Evolutionary conservation across 2,113 vertebrate genomes (phyloP), one percentile per base, ranked within the genome.

Genomic region (Silurus glanis): DNA sequence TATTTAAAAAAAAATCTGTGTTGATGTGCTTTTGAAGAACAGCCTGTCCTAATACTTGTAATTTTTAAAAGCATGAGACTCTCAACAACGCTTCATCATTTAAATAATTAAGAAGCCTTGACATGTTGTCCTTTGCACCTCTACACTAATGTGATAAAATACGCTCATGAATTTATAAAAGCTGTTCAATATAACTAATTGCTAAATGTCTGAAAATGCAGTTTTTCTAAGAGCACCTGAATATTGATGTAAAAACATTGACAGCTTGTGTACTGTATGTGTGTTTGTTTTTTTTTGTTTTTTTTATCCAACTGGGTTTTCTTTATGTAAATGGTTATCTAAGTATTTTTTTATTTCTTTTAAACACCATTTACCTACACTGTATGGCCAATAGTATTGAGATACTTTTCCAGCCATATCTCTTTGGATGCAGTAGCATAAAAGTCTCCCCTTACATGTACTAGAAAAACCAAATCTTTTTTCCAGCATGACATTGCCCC

Each of bases 161-260:
- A 12, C 51, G 55, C 25, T 16, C 21, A 59, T 84, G 25, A 9
- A 74, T 84, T 59, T 59, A 12, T 23, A 84, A 78, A 74, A 84
- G 67, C 82, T 83, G 49, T 47, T 51, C 67, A 82, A 49, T 82
- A 82, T 25, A 82, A 83, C 62, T 83, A 67, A 66, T 83, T 67
- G 13, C 45, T 10, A 17, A 83, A 83, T 53, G 81, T 49, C 4
- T 67, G 47, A 10, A 67, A 53, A 83, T 25, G 23, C 47, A 53
- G n/a, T 8, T 83, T 83, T 83, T n/a, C 47, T 14, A 28, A 53
- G n/a, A 69, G 14, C 47, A 64, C 61, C 28, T 49, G 47, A 83
- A 80, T 80, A 80, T 59, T 80, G 25, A 59, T 80, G 55, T 10
- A 9, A 59, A 80, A 45, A 37, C 8, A 5, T 25, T 59, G 56